Conservation (phyloP, 2,888 invertebrate genomes). For the Lasioglossum marginatum region DNA sequence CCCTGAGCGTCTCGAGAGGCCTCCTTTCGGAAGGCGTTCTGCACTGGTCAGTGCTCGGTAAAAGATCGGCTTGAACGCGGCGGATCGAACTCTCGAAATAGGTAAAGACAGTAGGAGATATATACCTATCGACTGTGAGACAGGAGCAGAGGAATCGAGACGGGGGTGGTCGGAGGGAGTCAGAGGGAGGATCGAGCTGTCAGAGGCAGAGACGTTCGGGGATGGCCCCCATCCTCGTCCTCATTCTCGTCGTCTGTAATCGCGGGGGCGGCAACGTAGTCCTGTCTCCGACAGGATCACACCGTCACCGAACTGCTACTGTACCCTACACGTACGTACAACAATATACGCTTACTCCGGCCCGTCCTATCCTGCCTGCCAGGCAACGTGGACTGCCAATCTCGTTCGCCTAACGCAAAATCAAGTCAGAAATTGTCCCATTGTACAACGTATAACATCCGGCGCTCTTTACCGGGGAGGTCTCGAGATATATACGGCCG, state of each 20-base stretch:
- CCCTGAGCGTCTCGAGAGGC: background rate
- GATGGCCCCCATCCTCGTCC: slow-evolving; percentile 80
- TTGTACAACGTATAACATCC: slow-evolving; percentile 65
- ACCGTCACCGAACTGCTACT: slow-evolving; percentile 81
- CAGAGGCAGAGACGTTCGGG: slow-evolving; percentile 83
- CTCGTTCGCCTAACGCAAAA: slow-evolving; percentile 76
- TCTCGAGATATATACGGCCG: slow-evolving; percentile 39
- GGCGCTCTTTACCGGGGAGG: slow-evolving; percentile 40
- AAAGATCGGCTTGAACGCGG: slow-evolving; percentile 3
- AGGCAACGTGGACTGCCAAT: slow-evolving; percentile 75
- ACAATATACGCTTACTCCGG: slow-evolving; percentile 65
- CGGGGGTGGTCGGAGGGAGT: slow-evolving; percentile 55
- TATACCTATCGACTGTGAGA: slow-evolving; percentile 58
- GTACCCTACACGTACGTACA: slow-evolving; percentile 69
- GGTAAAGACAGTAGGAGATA: slow-evolving; percentile 62
- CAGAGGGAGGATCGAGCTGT: slow-evolving; percentile 81
- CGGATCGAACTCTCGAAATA: slow-evolving; percentile 48
- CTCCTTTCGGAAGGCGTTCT: background rate
- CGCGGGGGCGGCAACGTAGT: slow-evolving; percentile 83
- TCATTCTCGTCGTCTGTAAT: slow-evolving; percentile 83
- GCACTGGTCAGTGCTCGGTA: background rate
- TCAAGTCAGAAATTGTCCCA: slow-evolving; percentile 78
- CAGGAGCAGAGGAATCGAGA: slow-evolving; percentile 56
- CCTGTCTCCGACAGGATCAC: slow-evolving; percentile 84
- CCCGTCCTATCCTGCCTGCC: slow-evolving; percentile 60